Evolutionary conservation across 1,140 invertebrate genomes (phyloP), one percentile per base, ranked within the genome.

Genomic region (Lordiphosa clarofinis): DNA sequence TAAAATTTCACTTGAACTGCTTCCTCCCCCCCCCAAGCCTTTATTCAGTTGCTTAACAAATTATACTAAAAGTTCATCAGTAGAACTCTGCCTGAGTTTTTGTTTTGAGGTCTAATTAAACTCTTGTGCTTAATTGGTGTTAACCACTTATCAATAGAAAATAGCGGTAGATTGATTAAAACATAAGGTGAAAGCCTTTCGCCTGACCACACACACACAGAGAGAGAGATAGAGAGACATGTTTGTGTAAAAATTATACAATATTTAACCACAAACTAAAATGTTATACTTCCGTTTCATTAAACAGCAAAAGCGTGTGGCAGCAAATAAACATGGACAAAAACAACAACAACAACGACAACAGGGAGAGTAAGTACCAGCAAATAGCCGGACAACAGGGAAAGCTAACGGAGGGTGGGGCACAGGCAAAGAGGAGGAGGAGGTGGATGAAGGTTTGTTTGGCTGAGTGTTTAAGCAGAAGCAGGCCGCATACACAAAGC

Each of bases 201-300:
- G 47, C 5, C 24, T 10, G 19, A 12, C 10, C 4, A 36, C 33
- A 19, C 21, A 48, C 36, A 36, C 11, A 24, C 38, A 15, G 15
- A 15, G 15, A 15, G 15, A 3, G 3, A 21, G 21, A 21, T 0
- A 21, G 3, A 36, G 36, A 12, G 0, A 9, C 24, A 28, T 44
- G 42, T 44, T 10, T 28, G 8, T 48, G 12, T 48, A 36, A 66
- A 59, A 62, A 67, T 75, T 67, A 72, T 62, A 60, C 69, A 73
- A 78, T 78, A 79, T 79, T 78, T 69, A 65, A 74, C 74, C 70
- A 65, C 75, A 79, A 79, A 79, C 57, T 79, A 59, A 73, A 79
- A 79, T 79, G 65, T 79, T 70, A 70, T 79, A 74, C 57, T 81
- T 81, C 70, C 75, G 75, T 79, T 79, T 79, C 75, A 79, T 79